Evolutionary conservation across 2,797 vertebrate genomes (phyloP).

Genomic region (Oryzias sinensis): DNA sequence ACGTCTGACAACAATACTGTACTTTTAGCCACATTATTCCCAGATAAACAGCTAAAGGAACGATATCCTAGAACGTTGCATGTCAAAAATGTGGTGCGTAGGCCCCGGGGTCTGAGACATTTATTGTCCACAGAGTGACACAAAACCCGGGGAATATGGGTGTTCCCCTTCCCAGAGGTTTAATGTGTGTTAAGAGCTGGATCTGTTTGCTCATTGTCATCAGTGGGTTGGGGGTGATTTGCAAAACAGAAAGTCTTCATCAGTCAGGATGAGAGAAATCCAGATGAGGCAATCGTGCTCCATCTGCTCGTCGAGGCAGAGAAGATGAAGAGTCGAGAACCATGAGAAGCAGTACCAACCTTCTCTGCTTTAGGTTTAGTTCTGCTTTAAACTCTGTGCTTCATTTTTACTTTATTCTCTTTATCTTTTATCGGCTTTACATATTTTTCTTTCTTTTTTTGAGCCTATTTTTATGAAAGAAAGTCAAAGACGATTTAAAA

Average conservation of each 20-base stretch:
- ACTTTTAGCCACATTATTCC: too few species aligned
- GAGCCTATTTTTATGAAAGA: too few species aligned
- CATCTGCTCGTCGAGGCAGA: neutral
- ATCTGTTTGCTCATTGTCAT: conserved; percentile 54
- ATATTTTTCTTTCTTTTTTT: too few species aligned
- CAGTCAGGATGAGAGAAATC: conserved; percentile 10
- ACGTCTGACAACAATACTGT: too few species aligned
- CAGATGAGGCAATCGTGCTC: conserved; percentile 17
- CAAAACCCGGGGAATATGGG: conserved; percentile 70
- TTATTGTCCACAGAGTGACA: conserved; percentile 63
- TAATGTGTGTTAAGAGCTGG: conserved; percentile 68
- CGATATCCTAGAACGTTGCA: too few species aligned
- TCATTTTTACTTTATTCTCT: too few species aligned
- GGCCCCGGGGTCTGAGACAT: conserved; percentile 42
- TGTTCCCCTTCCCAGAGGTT: conserved; percentile 79
- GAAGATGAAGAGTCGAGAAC: conserved; percentile 32
- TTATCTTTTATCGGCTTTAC: too few species aligned
- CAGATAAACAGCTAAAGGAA: too few species aligned
- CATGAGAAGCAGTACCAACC: conserved; percentile 71
- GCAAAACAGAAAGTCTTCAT: conserved; percentile 3
- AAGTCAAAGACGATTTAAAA: too few species aligned
- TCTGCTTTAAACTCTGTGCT: too few species aligned
- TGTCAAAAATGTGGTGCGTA: neutral
- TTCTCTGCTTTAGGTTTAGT: neutral
- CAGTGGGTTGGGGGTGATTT: conserved; percentile 38